Percentiles rank a stretch among this genome's conserved stretches.
Conservation (phyloP, 2,113 vertebrate genomes). For the Gnathonemus longibarbis region DNA sequence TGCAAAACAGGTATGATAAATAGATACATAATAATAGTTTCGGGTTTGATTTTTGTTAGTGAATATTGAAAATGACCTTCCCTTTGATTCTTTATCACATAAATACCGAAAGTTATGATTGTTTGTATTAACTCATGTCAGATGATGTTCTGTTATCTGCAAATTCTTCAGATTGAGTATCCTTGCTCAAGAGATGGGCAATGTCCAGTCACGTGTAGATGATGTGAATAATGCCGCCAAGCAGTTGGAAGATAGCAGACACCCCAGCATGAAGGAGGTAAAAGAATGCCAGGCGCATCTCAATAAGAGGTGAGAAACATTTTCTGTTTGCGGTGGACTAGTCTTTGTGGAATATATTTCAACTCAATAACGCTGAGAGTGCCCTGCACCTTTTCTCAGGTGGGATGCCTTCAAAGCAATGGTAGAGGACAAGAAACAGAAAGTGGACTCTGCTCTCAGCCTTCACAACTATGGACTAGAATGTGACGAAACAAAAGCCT, state of each 20-base stretch:
- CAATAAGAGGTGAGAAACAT: slow-evolving; percentile 71
- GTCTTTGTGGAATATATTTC: not conserved
- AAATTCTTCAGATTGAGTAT: slow-evolving; percentile 69
- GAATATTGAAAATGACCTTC: not conserved
- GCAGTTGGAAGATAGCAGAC: slow-evolving; percentile 75
- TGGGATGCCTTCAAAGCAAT: slow-evolving; percentile 79
- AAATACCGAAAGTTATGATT: slow-evolving; percentile 2
- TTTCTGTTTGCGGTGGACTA: not conserved
- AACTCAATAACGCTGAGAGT: not conserved
- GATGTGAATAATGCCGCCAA: slow-evolving; percentile 76
- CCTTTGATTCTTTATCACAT: not conserved
- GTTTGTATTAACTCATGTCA: not conserved
- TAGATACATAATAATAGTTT: not conserved
- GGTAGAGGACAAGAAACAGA: slow-evolving; percentile 66
- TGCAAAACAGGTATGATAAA: slow-evolving; percentile 77
- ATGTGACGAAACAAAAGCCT: slow-evolving; percentile 79
- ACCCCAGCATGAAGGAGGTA: slow-evolving; percentile 78
- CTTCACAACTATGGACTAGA: slow-evolving; percentile 85
- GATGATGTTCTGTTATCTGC: not conserved
- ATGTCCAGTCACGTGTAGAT: slow-evolving; percentile 67
- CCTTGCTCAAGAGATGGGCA: slow-evolving; percentile 80
- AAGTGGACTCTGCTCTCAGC: slow-evolving; percentile 73
- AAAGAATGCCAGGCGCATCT: slow-evolving; percentile 73
- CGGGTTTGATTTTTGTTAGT: not conserved
- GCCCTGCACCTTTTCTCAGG: slow-evolving; percentile 49